Evolutionary conservation across 2,113 vertebrate species (phyloP).

Genomic region (Lepisosteus osseus): DNA sequence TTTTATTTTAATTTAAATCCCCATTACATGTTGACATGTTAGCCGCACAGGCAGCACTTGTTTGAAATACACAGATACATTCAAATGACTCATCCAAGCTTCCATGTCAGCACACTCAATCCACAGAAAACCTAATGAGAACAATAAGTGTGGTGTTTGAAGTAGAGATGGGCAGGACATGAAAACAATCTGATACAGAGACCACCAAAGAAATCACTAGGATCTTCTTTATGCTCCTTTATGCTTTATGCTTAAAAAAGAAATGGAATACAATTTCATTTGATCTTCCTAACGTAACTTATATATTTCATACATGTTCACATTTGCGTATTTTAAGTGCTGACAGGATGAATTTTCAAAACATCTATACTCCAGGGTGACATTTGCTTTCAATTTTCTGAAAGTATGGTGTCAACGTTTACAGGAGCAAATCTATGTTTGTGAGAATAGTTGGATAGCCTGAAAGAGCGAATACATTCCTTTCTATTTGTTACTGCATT

Average conservation of each 20-base stretch:
- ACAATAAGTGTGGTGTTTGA: slow-evolving; percentile 34
- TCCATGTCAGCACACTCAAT: slow-evolving; percentile 27
- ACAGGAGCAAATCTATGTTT: background rate
- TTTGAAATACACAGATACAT: slow-evolving; percentile 17
- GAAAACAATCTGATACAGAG: slow-evolving; percentile 28
- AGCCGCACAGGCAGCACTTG: slow-evolving; percentile 14
- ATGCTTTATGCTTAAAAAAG: too few species aligned
- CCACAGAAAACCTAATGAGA: slow-evolving; percentile 34
- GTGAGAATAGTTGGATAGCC: slow-evolving; percentile 54
- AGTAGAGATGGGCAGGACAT: slow-evolving; percentile 22
- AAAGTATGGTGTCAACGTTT: too few species aligned
- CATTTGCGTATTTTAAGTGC: too few species aligned
- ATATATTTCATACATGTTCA: too few species aligned
- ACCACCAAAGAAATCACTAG: slow-evolving; percentile 26
- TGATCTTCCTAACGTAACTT: too few species aligned
- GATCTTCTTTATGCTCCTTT: too few species aligned
- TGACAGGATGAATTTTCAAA: too few species aligned
- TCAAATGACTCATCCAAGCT: slow-evolving; percentile 26
- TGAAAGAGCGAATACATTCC: slow-evolving; percentile 65
- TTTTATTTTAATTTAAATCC: slow-evolving; percentile 15
- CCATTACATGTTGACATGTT: slow-evolving; percentile 21
- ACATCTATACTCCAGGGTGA: too few species aligned
- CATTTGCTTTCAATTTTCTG: too few species aligned
- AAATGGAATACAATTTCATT: too few species aligned
- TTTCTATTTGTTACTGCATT: slow-evolving; percentile 57